Percentiles rank a stretch among this genome's conserved stretches.
Evolutionary conservation across 1,140 invertebrate species (phyloP).

Genomic region (Formica selysi): DNA sequence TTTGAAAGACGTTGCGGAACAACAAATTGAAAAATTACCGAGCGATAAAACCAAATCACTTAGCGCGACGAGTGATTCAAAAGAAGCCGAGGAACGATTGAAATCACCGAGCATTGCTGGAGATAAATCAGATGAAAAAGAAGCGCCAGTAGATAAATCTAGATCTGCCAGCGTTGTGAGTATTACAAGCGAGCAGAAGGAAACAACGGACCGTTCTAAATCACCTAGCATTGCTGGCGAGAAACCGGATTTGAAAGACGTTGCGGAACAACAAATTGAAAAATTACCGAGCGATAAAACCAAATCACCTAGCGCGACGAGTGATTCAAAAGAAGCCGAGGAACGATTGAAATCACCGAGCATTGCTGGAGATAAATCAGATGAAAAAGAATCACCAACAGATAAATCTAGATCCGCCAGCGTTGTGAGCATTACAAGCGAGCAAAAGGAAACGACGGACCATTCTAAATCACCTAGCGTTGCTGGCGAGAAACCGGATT

Average conservation of each 20-base stretch:
- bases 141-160: background rate
- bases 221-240: slow-evolving; percentile 62
- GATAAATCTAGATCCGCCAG: slow-evolving; percentile 1
- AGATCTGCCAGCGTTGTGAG: slow-evolving; percentile 7
- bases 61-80: too few species aligned
- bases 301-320: too few species aligned
- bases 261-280: slow-evolving; percentile 42
- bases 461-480: slow-evolving; percentile 59
- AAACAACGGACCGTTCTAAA: slow-evolving; percentile 12
- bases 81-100: background rate
- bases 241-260: slow-evolving; percentile 48
- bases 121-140: slow-evolving; percentile 50
- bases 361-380: slow-evolving; percentile 36
- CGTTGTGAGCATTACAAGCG: background rate
- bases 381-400: slow-evolving; percentile 33
- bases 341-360: slow-evolving; percentile 68
- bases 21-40: slow-evolving; percentile 57
- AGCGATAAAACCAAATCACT: background rate
- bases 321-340: too few species aligned
- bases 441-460: slow-evolving; percentile 21
- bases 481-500: slow-evolving; percentile 50
- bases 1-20: slow-evolving; percentile 32
- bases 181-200: slow-evolving; percentile 34
- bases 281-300: slow-evolving; percentile 53
- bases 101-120: slow-evolving; percentile 67